Percentiles rank a stretch among this genome's conserved stretches.
These are phyloP conservation scores for Vulpes lagopus DNA, from an alignment of 2,113 vertebrate genomes.

Conservation along the genomic window DNA sequence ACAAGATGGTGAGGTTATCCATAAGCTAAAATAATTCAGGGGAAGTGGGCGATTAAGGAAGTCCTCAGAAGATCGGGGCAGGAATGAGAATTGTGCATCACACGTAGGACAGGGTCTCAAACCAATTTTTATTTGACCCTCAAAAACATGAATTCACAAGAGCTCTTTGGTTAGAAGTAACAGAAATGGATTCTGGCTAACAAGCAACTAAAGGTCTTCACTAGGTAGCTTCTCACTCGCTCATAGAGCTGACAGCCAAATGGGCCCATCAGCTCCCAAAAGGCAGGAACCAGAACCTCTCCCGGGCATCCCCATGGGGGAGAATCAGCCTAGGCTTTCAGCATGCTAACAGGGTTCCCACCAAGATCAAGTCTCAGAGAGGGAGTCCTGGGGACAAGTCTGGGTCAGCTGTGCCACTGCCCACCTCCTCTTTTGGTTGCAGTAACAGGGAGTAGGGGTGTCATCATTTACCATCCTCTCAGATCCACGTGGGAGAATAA, in stretches of 20 bases:
- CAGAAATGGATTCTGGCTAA: background rate
- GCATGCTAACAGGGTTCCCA: background rate
- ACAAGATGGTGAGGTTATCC: background rate
- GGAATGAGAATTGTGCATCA: background rate
- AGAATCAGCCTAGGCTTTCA: background rate
- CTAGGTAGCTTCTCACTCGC: background rate
- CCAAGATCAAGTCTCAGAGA: background rate
- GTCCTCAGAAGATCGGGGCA: background rate
- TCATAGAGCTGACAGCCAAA: background rate
- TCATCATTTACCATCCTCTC: background rate
- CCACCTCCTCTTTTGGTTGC: background rate
- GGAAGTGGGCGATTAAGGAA: background rate
- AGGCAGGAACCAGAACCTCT: background rate
- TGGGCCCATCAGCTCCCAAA: background rate
- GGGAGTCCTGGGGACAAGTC: background rate
- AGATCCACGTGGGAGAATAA: background rate
- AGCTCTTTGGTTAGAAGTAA: background rate
- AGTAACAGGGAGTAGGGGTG: background rate
- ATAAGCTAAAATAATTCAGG: background rate
- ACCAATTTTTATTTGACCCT: background rate
- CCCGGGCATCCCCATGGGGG: too few relatives aligned
- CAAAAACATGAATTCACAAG: background rate
- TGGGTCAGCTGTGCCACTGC: background rate
- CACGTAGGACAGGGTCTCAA: background rate
- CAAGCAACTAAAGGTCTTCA: background rate